These are phyloP conservation scores for Oscheius myriophilus DNA, from an alignment of 2,888 invertebrate genomes.

Conservation along the genomic window DNA sequence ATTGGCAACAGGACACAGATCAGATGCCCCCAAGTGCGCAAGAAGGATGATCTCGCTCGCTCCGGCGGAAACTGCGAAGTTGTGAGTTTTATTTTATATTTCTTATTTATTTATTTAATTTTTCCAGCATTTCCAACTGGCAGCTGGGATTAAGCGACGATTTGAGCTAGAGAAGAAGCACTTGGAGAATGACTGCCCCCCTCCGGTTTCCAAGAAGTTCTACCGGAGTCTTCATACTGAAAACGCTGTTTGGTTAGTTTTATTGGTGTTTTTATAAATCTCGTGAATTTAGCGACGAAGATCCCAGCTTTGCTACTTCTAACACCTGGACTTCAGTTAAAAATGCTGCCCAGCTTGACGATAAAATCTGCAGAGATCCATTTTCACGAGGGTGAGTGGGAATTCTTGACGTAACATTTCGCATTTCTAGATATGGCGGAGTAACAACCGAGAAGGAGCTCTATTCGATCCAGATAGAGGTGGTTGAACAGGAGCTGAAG, in stretches of 20 bases:
- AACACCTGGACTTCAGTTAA: too few relatives aligned
- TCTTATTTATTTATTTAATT: background rate
- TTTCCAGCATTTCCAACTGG: conserved; percentile 17
- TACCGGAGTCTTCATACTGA: background rate
- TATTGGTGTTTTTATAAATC: background rate
- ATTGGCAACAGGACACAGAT: conserved; percentile 37
- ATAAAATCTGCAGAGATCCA: too few relatives aligned
- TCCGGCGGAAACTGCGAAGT: conserved; percentile 40
- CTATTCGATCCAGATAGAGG: conserved; percentile 19
- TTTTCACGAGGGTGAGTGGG: too few relatives aligned
- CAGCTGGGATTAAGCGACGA: conserved; percentile 1
- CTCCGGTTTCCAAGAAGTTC: background rate
- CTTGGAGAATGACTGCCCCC: conserved; percentile 11
- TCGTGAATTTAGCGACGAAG: conserved; percentile 13
- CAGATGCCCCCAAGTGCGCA: conserved; percentile 36
- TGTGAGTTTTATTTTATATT: background rate
- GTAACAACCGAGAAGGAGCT: conserved; percentile 37
- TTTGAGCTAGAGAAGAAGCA: conserved; percentile 8
- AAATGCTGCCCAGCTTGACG: too few relatives aligned
- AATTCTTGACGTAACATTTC: too few relatives aligned
- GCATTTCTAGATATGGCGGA: conserved; percentile 31
- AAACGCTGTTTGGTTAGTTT: background rate
- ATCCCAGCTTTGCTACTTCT: background rate
- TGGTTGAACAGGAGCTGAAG: conserved; percentile 33
- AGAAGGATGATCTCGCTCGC: conserved; percentile 37